Evolutionary conservation across 2,797 vertebrate species (phyloP).

Genomic region (Sebastes cheni): DNA sequence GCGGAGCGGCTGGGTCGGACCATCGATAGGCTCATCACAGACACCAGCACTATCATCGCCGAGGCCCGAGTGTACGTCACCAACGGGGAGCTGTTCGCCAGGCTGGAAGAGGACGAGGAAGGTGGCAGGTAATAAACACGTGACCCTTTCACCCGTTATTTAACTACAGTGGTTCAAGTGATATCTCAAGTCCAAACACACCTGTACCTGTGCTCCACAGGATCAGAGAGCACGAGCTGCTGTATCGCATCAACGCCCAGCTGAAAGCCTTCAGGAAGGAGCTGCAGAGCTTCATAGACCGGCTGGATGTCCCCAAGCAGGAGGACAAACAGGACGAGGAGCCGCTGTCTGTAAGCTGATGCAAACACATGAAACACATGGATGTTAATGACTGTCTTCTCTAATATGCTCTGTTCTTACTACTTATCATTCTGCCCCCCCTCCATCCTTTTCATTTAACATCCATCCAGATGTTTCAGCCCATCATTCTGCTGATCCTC

Average conservation of each 20-base stretch:
- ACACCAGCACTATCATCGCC: slow-evolving; percentile 97
- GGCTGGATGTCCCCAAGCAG: slow-evolving; percentile 93
- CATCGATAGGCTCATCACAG: slow-evolving; percentile 95
- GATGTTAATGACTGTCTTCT: not conserved
- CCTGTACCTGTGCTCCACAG: slow-evolving; percentile 53
- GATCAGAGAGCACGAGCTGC: slow-evolving; percentile 96
- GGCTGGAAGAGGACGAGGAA: slow-evolving; percentile 96
- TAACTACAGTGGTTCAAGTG: not conserved
- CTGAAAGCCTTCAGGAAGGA: slow-evolving; percentile 99
- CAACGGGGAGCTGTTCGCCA: slow-evolving; percentile 94
- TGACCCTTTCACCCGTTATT: not conserved
- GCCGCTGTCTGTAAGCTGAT: slow-evolving; percentile 95
- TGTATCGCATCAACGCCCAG: slow-evolving; percentile 97
- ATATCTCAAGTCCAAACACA: not conserved
- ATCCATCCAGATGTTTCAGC: slow-evolving; percentile 97
- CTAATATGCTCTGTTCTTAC: not conserved
- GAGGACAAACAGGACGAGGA: slow-evolving; percentile 92
- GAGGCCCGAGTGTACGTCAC: slow-evolving; percentile 95
- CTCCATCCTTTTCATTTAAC: not conserved
- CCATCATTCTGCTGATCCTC: slow-evolving; percentile 99
- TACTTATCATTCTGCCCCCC: slow-evolving; percentile 4
- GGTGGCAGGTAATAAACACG: slow-evolving; percentile 82
- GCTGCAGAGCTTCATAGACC: slow-evolving; percentile 96
- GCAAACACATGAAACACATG: not conserved
- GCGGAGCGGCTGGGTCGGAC: slow-evolving; percentile 96